Evolutionary conservation across 2,797 vertebrate genomes (phyloP), one percentile per base, ranked within the genome.

Genomic region (Varecia variegata): DNA sequence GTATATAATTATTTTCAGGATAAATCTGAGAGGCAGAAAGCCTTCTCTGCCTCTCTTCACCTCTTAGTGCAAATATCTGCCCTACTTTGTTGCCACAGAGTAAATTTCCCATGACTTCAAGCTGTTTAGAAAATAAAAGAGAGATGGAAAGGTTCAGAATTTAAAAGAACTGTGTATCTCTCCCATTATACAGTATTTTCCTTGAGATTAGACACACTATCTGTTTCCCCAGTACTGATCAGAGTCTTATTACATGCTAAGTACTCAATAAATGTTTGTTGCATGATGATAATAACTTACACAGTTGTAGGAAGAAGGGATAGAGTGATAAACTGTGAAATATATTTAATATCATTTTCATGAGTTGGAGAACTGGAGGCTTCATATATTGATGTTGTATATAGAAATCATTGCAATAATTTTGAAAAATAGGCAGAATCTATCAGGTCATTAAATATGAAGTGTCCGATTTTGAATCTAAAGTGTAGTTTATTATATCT

Each of bases 31-130:
- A 88, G 9, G 5, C 32, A 88, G 30, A 80, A 94, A 76, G 21
- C 7, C 13, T 96, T 88, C 47, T 89, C 35, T 90, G 23, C 14
- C 32, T n/a, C 58, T 90, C 65, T 76, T 65, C 27, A 65, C 45
- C 27, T 88, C 82, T 82, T 30, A 77, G 21, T 88, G 14, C 15
- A 96, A 96, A 86, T 30, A 94, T 88, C 62, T 86, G 25, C 50
- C 67, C 40, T 79, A 88, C 15, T 94, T 82, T 74, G 38, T 93
- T 40, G 43, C 43, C 77, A 88, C 15, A 86, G 70, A 62, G 45
- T 70, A 50, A 88, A 43, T 73, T 71, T 73, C 32, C 47, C 20
- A 23, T 45, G 88, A 84, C 4, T 77, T 2, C 35, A 74, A 89
- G 23, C 7, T 68, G 38, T 74, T 52, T 40, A 56, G 67, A 90